A percentile compares a stretch with the other conserved stretches of the same genome.
Conservation (phyloP, 2,888 invertebrate species). For the Mesopsocus fuscifrons region DNA sequence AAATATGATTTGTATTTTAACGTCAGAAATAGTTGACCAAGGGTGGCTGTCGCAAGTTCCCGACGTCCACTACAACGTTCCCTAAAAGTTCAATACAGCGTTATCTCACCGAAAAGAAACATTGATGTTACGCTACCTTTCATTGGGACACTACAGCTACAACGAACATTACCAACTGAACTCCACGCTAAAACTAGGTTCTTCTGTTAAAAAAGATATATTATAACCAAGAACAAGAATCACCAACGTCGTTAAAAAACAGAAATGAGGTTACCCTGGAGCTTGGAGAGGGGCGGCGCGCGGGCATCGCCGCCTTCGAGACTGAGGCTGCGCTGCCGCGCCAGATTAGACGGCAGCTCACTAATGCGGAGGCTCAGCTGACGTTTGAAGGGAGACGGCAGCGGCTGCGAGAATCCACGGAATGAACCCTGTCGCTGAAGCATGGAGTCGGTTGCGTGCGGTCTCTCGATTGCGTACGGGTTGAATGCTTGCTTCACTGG, state of each 20-base stretch:
- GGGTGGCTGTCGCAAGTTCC: no score
- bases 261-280: constrained; percentile 24
- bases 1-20: no score
- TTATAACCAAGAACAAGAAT: not conserved
- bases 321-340: constrained; percentile 39
- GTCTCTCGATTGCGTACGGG: constrained; percentile 86
- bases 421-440: constrained; percentile 90
- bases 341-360: constrained; percentile 88
- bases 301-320: constrained; percentile 26
- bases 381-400: constrained; percentile 83
- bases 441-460: constrained; percentile 88
- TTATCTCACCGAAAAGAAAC: no score
- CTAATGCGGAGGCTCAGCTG: constrained; percentile 88
- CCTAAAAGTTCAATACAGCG: no score
- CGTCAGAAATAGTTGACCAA: no score
- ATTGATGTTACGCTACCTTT: no score
- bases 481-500: constrained; percentile 38
- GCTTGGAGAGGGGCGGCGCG: constrained; percentile 25
- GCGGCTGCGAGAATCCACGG: constrained; percentile 69
- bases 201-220: no score
- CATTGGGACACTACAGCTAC: no score
- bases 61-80: no score
- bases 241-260: not conserved
- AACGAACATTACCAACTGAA: no score
- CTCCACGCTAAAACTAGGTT: no score